Evolutionary conservation across 2,113 vertebrate genomes (phyloP), one percentile per base, ranked within the genome.

Genomic region (Petrocephalus zakoni): DNA sequence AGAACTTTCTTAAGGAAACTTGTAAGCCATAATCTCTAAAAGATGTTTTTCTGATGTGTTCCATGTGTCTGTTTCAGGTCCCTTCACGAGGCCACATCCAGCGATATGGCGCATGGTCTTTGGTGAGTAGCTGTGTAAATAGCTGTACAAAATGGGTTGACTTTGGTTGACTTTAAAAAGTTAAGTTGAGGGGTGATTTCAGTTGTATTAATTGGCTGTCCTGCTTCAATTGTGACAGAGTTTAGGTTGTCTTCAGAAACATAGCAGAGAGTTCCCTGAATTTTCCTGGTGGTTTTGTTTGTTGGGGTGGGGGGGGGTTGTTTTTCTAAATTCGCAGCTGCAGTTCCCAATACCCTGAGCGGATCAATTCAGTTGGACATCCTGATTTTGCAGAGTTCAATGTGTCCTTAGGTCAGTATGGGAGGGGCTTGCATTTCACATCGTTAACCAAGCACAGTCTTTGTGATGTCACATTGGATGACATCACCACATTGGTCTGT

Each of bases 81-180:
- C 98, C 0, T 99, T 99, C 91, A 99, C 97, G 21, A 96, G 98
- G 91, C 98, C 98, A 10, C 98, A 99, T 92, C 98, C 98, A 64
- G 98, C 97, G 68, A 95, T 99, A 91, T 99, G 98, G 98, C 93
- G 98, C 87, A 99, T 99, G 95, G 98, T 99, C 91, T 99, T 99
- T 93, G 98, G 98, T 99, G 93, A 98, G 97, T 94, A 47, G 13
- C 21, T n/a, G 46, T 22, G 7, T 29, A 1, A 37, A 64, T 25
- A 64, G n/a, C 58, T n/a, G 25, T 64, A 10, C 22, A 64, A 64
- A 64, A 25, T 9, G 25, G 4, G 61, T 52, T 19, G 13, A 42
- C 29, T 34, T 55, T 53, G 4, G 8, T 46, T 58, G 25, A 64
- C n/a, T 64, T 61, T 64, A 25, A 25, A 64, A 64, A 29, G n/a